Percentiles rank a stretch among this genome's conserved stretches.
Conservation (phyloP, 2,888 invertebrate species). For the Polietes domitor region DNA sequence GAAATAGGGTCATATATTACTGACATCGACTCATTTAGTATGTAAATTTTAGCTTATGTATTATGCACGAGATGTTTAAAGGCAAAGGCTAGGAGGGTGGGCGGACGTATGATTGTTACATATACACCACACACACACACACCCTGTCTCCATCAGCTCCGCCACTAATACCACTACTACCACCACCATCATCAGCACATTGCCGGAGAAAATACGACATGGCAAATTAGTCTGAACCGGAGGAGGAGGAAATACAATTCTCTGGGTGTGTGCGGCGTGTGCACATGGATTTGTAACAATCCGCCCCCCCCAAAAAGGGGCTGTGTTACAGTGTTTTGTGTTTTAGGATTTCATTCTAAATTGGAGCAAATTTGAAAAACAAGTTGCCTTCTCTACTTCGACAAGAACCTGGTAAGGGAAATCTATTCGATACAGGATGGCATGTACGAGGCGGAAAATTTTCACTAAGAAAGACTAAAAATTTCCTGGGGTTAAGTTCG, state of each 20-base stretch:
- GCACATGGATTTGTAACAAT: background rate
- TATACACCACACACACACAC: background rate
- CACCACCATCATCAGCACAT: background rate
- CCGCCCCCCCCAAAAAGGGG: background rate
- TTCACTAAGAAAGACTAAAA: no score
- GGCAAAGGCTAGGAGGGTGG: background rate
- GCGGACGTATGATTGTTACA: background rate
- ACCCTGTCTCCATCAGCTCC: background rate
- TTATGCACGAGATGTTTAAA: conserved; percentile 50
- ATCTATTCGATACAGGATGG: no score
- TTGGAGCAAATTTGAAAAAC: background rate
- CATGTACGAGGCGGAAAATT: no score
- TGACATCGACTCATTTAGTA: conserved; percentile 62
- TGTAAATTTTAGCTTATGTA: conserved; percentile 59
- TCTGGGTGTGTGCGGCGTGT: background rate
- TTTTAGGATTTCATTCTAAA: background rate
- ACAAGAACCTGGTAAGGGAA: no score
- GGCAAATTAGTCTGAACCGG: conserved; percentile 27
- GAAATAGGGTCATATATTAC: conserved; percentile 58
- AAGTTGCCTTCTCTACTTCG: no score
- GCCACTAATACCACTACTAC: background rate
- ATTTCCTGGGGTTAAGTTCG: no score
- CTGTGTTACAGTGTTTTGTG: background rate
- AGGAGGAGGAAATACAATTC: conserved; percentile 7
- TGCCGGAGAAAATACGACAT: background rate